Base-by-base conservation (phyloP, 2,797 vertebrate genomes). In the Petrocephalus schoutedeni region DNA sequence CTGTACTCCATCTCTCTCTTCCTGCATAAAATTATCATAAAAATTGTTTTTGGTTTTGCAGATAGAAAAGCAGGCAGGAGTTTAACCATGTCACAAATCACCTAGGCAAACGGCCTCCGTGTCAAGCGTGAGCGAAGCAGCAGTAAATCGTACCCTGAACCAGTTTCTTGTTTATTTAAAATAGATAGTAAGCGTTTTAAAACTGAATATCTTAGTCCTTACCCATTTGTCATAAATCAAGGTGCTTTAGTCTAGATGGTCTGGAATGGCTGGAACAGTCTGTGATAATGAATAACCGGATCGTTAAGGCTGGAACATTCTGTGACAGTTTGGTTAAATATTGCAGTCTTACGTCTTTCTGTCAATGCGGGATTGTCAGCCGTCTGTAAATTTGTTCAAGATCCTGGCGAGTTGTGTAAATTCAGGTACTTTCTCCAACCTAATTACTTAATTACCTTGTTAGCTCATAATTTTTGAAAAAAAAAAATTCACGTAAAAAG, bases 371-470 rank as follows among this genome's bases (percentile, higher is more conserved):
- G 36, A 45, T 77, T 45, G 19, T 77, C 71, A n/a, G 41, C 36
- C 19, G 0, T 77, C 71, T 7, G 7, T 77, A 49, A 77, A 77
- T 77, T 41, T 77, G 71, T 77, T 77, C 45, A 45, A 77, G 71
- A 2, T 77, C 16, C 7, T 45, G 71, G 71, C 6, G 41, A 77
- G 19, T n/a, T 9, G 36, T 77, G 71, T 77, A 77, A 77, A 77
- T 77, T 77, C 32, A n/a, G 7, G 7, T 77, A 41, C 45, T 77
- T 77, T 77, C 71, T 45, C 16, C 5, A 77, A 77, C 71, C 32
- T 77, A 71, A 71, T 71, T 71, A 77, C 71, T n/a, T 77, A 77
- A 77, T 77, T 77, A 77, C 71, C 19, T 77, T 77, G 71, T 77
- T 77, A 19, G 19, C 41, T 77, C 41, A 7, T 45, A 77, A 41